Evolutionary conservation across 2,797 vertebrate genomes (phyloP), one percentile per base, ranked within the genome.

Genomic region (Acanthurus lineatus): DNA sequence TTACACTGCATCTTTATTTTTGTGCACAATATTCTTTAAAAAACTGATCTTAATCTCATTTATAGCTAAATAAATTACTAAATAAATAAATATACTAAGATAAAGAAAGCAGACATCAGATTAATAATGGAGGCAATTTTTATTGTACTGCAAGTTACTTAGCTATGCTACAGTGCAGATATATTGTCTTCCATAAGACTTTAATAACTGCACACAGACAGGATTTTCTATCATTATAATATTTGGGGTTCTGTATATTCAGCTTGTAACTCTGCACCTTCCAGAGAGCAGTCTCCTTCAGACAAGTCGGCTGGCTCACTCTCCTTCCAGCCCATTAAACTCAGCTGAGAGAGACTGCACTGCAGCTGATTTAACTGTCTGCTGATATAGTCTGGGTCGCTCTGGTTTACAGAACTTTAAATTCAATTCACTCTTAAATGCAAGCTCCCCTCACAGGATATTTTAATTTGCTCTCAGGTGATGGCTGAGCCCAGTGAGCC

Each of bases 381-480:
- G 62, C 48, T 49, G n/a, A 62, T 66, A 47, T 16, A 56, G 56
- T 44, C 17, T 40, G 12, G 40, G 66, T 74, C 11, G 4, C 57
- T 40, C 48, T 25, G 19, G 17, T 68, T 64, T 70, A n/a, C 70
- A 69, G 16, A 32, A 63, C 59, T 68, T 71, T 17, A 28, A 69
- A 62, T 65, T 65, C 40, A 75, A 67, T 67, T 38, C 8, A 35
- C 78, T 77, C 32, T n/a, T 45, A 67, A 82, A 74, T 63, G 65
- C 59, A 76, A 52, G 11, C 38, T 22, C 52, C 52, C 45, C 60
- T 61, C 61, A 70, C 28, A 56, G 17, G 64, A 66, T 79, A 58
- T 71, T 80, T 80, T 71, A 45, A 81, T 84, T 69, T 69, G 66
- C 70, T 74, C 48, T 38, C 25, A 8, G 42, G 44, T 76, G 76